Conservation (phyloP, 2,113 vertebrate genomes). For the Mus spicilegus region DNA sequence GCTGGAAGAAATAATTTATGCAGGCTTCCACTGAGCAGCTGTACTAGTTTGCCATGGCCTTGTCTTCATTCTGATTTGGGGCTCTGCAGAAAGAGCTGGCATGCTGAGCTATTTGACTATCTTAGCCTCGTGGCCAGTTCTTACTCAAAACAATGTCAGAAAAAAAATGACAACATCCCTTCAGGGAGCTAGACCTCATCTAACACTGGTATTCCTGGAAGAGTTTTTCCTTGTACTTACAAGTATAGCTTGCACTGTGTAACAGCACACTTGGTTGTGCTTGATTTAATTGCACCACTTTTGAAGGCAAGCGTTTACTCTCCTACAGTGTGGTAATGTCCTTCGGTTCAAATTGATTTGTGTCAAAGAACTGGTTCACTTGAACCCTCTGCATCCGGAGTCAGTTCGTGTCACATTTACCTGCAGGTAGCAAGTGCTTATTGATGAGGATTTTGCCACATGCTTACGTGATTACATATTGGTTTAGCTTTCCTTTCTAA, state of each 20-base stretch:
- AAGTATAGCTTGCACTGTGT: not conserved
- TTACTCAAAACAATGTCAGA: conserved; percentile 56
- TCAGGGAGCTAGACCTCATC: conserved; percentile 1
- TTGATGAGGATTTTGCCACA: conserved; percentile 48
- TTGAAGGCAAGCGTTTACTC: not conserved
- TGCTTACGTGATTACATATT: conserved; percentile 51
- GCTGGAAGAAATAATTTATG: conserved; percentile 44
- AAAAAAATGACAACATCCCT: conserved; percentile 39
- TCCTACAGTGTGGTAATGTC: not conserved
- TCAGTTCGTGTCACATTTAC: not conserved
- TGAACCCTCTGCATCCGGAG: not conserved
- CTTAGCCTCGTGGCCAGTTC: conserved; percentile 4
- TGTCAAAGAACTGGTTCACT: not conserved
- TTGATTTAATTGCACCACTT: conserved; percentile 16
- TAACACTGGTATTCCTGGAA: conserved; percentile 10
- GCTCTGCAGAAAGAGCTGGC: not conserved
- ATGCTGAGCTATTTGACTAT: conserved; percentile 51
- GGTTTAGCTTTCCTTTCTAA: conserved; percentile 56
- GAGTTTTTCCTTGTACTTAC: not conserved
- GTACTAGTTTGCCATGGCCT: not conserved
- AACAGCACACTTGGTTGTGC: not conserved
- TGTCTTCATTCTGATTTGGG: conserved; percentile 25
- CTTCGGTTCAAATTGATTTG: conserved; percentile 27
- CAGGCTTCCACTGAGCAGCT: conserved; percentile 24
- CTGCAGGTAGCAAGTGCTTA: not conserved